A percentile compares a stretch with the other conserved stretches of the same genome.
Conservation (phyloP, 2,797 vertebrate genomes). For the Diplodus sargus region DNA sequence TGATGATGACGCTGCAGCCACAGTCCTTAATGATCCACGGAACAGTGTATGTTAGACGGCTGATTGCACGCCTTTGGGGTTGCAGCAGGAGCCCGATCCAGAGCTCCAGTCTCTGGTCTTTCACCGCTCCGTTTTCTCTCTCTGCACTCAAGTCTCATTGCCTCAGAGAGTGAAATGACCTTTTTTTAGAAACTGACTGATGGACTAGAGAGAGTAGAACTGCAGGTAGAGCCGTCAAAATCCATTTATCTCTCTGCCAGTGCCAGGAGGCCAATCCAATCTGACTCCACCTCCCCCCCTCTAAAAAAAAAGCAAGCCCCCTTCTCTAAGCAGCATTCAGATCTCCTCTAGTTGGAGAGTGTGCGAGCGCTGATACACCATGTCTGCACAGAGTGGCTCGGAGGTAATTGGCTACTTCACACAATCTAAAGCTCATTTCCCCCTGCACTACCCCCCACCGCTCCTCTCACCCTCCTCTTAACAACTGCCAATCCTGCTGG, state of each 20-base stretch:
- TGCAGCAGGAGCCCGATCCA: constrained; percentile 29
- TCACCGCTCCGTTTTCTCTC: neutral
- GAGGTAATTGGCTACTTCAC: constrained; percentile 76
- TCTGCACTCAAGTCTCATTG: constrained; percentile 12
- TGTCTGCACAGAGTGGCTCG: constrained; percentile 59
- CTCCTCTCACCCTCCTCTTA: constrained; percentile 44
- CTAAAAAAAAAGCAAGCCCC: constrained; percentile 41
- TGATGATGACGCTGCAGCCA: constrained; percentile 28
- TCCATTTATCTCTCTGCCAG: constrained; percentile 65
- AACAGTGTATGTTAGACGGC: constrained; percentile 32
- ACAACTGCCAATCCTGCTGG: constrained; percentile 70
- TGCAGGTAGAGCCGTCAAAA: constrained; percentile 75
- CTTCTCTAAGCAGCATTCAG: constrained; percentile 45
- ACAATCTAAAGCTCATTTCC: constrained; percentile 73
- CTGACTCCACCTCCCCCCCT: neutral
- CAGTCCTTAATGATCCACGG: constrained; percentile 47
- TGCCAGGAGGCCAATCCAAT: constrained; percentile 52
- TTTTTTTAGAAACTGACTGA: constrained; percentile 70
- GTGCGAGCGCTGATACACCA: constrained; percentile 50
- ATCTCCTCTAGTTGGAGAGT: constrained; percentile 35
- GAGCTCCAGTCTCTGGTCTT: neutral
- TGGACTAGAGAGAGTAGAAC: constrained; percentile 55
- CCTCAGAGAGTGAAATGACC: constrained; percentile 70
- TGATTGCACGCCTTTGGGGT: constrained; percentile 29
- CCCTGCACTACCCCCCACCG: constrained; percentile 3